Evolutionary conservation across 2,797 vertebrate species (phyloP).

Genomic region (Thaleichthys pacificus): DNA sequence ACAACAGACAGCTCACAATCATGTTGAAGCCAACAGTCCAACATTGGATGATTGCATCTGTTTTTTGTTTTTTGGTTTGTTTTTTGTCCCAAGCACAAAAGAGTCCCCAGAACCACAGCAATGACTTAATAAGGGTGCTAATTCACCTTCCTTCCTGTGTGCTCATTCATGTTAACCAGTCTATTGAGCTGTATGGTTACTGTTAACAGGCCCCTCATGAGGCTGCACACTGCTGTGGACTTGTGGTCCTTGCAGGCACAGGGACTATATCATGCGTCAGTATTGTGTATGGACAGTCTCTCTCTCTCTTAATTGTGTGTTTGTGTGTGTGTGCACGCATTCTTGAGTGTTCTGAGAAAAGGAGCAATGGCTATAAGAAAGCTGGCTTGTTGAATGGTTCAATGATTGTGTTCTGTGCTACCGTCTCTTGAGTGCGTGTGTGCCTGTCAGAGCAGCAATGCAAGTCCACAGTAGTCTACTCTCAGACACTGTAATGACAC

Average conservation of each 20-base stretch:
- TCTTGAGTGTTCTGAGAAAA: constrained; percentile 48
- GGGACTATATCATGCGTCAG: constrained; percentile 41
- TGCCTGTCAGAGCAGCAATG: constrained; percentile 38
- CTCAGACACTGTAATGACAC: constrained; percentile 50
- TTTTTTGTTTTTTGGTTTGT: constrained; percentile 18
- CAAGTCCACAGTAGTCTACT: constrained; percentile 14
- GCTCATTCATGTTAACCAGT: constrained; percentile 22
- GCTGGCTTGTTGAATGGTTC: constrained; percentile 50
- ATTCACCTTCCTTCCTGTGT: constrained; percentile 43
- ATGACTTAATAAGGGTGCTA: constrained; percentile 45
- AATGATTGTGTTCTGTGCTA: constrained; percentile 48
- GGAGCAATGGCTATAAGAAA: constrained; percentile 1
- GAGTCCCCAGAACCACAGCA: constrained; percentile 3
- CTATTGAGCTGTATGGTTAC: constrained; percentile 40
- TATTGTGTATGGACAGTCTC: constrained; percentile 10
- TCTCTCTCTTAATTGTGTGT: background rate
- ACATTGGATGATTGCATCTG: constrained; percentile 15
- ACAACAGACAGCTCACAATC: constrained; percentile 14
- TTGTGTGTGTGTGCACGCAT: constrained; percentile 38
- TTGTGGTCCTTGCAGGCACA: constrained; percentile 50
- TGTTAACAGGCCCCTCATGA: constrained; percentile 40
- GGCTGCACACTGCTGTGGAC: constrained; percentile 60
- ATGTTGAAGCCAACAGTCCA: constrained; percentile 37
- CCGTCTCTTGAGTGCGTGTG: constrained; percentile 42
- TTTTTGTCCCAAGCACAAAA: constrained; percentile 25